Conservation (phyloP, 2,888 invertebrate species). For the Scrobipalpa costella region DNA sequence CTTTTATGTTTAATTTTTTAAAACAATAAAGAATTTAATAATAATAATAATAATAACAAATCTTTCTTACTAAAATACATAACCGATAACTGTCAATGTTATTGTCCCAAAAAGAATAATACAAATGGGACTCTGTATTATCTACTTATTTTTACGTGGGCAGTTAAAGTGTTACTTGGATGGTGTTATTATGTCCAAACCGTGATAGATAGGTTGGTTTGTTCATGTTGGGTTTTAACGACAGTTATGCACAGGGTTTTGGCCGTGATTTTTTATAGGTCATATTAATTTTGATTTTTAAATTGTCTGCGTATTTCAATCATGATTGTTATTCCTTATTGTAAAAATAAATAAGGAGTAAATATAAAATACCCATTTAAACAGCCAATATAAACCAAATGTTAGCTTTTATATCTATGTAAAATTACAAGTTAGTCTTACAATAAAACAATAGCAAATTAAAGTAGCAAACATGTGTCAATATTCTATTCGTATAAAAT, state of each 20-base stretch:
- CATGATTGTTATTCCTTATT: too few relatives aligned
- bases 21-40: too few relatives aligned
- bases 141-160: constrained; percentile 21
- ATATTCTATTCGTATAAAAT: constrained; percentile 1
- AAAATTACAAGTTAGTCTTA: neutral
- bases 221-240: neutral
- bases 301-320: neutral
- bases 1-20: too few relatives aligned
- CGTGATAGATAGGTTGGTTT: constrained; percentile 17
- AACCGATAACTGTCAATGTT: too few relatives aligned
- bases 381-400: neutral
- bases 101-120: neutral
- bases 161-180: constrained; percentile 24
- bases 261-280: too few relatives aligned
- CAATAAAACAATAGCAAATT: neutral
- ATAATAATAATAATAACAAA: too few relatives aligned
- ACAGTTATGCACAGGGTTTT: constrained; percentile 9
- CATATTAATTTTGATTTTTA: neutral
- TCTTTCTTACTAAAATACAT: too few relatives aligned
- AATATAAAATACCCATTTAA: too few relatives aligned
- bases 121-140: neutral
- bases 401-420: neutral
- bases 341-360: too few relatives aligned
- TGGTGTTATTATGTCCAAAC: constrained; percentile 12
- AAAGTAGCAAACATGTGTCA: neutral